phyloP scores from a whole-genome alignment of 2,888 invertebrate genomes.

The Caenorhabditis sp. region DNA sequence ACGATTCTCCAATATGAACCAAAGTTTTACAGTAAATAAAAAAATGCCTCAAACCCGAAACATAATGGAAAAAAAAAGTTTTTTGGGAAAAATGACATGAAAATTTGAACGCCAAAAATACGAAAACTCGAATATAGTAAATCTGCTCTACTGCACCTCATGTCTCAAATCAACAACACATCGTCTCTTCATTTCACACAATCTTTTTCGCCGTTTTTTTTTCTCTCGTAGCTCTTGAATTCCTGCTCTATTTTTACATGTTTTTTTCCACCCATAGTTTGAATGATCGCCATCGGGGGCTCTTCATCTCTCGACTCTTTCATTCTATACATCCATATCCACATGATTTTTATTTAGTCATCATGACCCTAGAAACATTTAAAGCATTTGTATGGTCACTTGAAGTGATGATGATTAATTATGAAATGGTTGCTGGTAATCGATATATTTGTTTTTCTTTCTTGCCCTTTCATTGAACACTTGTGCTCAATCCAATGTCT shows the following conservation, averaged over 20 bases:
- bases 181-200: neutral
- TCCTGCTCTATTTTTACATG: neutral
- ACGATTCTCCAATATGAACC: too few relatives aligned
- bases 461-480: neutral
- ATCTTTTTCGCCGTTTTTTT: neutral
- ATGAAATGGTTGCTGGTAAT: neutral
- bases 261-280: neutral
- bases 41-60: too few relatives aligned
- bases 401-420: too few relatives aligned
- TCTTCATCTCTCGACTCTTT: neutral
- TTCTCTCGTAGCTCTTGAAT: neutral
- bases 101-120: neutral
- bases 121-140: neutral
- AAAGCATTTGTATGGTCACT: too few relatives aligned
- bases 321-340: neutral
- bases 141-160: neutral
- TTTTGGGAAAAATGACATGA: too few relatives aligned
- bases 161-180: neutral
- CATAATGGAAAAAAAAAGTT: too few relatives aligned
- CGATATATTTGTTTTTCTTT: constrained; percentile 4
- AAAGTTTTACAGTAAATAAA: too few relatives aligned
- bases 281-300: neutral
- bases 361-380: too few relatives aligned
- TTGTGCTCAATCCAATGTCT: too few relatives aligned
- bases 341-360: neutral